Evolutionary conservation across 2,888 invertebrate genomes (phyloP).

Genomic region (Tricholauxania praeusta): DNA sequence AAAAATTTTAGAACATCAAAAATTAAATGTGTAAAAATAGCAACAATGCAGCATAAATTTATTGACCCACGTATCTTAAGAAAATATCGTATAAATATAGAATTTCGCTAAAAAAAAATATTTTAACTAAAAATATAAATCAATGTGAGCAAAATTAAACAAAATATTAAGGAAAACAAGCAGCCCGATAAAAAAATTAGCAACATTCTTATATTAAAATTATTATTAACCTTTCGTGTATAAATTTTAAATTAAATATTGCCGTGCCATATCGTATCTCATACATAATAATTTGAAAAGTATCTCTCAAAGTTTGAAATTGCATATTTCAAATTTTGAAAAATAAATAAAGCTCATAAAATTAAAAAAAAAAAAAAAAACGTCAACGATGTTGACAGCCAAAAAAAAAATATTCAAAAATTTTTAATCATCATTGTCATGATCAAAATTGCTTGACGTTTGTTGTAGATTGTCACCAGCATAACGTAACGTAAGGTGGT

Average conservation of each 20-base stretch:
- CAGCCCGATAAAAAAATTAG: too few species aligned
- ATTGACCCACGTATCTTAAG: too few species aligned
- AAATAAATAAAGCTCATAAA: not conserved
- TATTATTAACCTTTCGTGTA: not conserved
- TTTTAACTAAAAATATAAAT: not conserved
- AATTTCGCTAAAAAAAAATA: not conserved
- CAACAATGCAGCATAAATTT: too few species aligned
- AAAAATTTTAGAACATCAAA: too few species aligned
- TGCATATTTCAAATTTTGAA: conserved; percentile 13
- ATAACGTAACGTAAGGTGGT: not conserved
- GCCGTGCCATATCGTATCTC: conserved; percentile 3
- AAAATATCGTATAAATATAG: not conserved
- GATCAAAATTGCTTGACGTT: conserved; percentile 17
- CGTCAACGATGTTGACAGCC: not conserved
- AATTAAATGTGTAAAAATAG: too few species aligned
- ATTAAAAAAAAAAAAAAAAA: not conserved
- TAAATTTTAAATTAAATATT: conserved; percentile 7
- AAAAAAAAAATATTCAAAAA: conserved; percentile 5
- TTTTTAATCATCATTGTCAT: conserved; percentile 13
- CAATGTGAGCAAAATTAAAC: not conserved
- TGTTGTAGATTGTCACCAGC: conserved; percentile 11
- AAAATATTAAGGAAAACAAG: not conserved
- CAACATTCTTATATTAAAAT: not conserved
- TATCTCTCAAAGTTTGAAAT: not conserved
- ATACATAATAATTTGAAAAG: too few species aligned